Evolutionary conservation across 2,888 invertebrate genomes (phyloP), one percentile per base, ranked within the genome.

Genomic region (Melanchra persicariae): DNA sequence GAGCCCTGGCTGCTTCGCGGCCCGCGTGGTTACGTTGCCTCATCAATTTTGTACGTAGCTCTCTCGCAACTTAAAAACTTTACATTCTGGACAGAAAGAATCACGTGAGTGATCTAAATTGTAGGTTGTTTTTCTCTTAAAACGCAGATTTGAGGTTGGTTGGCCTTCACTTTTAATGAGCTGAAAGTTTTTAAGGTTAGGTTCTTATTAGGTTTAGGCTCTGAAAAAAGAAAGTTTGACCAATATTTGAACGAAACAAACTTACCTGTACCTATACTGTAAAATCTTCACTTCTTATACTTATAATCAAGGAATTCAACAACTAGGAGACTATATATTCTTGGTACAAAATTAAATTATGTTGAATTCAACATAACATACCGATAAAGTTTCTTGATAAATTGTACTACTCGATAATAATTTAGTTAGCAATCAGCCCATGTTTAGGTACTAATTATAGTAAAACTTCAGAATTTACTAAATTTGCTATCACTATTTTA

Each of bases 41-140:
- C 95, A 96, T 95, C 95, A 95, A 96, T 95, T 92, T 96, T 96
- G 95, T 94, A 96, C 91, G 90, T 86, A 87, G 92, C 93, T 91
- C 93, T 93, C 92, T 91, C 90, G 87, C 83, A 89, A 91, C 89
- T 92, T 91, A 89, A 90, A 90, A 91, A 91, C 89, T 91, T 90
- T 87, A 87, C 86, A 82, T 88, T 87, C 71, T 83, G 75, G 81
- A 77, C 79, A 86, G 69, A 83, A 85, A 84, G 83, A 86, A 80
- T 78, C 77, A 78, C 70, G 58, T 69, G 79, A 76, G 79, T 66
- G 70, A 76, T 73, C 59, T 81, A 63, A 72, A 61, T 79, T 73
- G 62, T 37, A 65, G 74, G 65, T 80, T 34, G 71, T 63, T 74
- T 79, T 77, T 40, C 17, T 40, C 68, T 62, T 59, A 61, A 66